These are phyloP conservation scores for Mormoops blainvillei DNA, from an alignment of 2,113 vertebrate genomes.

Conservation along the genomic window DNA sequence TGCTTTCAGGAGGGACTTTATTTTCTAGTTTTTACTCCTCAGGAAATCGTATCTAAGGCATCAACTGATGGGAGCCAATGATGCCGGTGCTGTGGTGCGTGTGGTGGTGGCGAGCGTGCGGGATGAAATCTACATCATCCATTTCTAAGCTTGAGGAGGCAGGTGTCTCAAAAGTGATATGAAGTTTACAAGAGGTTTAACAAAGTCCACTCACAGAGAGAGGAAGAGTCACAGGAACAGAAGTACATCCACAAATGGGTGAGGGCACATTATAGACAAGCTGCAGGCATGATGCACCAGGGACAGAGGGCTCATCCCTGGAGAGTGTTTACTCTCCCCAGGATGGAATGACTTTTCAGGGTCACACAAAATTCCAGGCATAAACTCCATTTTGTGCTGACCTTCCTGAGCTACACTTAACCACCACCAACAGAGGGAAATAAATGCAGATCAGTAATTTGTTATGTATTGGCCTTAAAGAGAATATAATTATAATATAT, in stretches of 20 bases:
- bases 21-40: background rate
- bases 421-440: background rate
- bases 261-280: background rate
- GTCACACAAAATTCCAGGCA: background rate
- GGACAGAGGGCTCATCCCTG: background rate
- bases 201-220: background rate
- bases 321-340: background rate
- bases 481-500: background rate
- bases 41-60: background rate
- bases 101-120: accelerated
- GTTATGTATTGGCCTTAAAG: background rate
- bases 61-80: too few species aligned
- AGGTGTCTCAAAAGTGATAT: background rate
- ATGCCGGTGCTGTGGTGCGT: background rate
- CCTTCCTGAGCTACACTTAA: background rate
- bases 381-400: background rate
- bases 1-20: background rate
- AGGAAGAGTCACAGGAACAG: background rate
- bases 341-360: background rate
- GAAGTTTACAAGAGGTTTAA: background rate
- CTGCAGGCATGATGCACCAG: too few species aligned
- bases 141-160: background rate
- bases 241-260: background rate
- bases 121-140: background rate
- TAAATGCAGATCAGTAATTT: background rate